phyloP scores from a whole-genome alignment of 2,888 invertebrate species.

The Nephrotoma guestfalica region DNA sequence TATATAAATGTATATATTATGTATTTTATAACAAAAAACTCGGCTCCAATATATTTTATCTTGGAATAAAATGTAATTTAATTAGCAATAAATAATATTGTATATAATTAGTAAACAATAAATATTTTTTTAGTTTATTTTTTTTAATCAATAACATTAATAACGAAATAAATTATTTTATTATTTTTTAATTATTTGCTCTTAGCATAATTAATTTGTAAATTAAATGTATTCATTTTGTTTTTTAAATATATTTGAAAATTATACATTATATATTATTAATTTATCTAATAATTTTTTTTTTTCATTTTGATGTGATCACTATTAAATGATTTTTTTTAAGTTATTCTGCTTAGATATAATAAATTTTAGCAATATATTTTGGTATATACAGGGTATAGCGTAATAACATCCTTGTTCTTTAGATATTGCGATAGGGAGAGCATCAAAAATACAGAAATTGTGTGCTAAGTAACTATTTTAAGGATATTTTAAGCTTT shows the following conservation, averaged over 20 bases:
- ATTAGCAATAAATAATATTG: neutral
- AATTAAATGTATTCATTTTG: neutral
- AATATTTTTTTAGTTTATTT: neutral
- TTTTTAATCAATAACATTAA: neutral
- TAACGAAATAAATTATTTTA: neutral
- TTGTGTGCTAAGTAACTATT: too few species aligned
- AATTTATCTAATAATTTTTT: neutral
- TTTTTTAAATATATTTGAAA: neutral
- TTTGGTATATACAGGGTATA: neutral
- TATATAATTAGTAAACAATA: neutral
- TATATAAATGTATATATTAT: neutral
- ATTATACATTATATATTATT: neutral
- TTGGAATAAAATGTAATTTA: neutral
- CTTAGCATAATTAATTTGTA: neutral
- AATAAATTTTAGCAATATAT: neutral
- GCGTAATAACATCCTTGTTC: too few species aligned
- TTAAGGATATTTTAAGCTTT: too few species aligned
- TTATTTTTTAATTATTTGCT: neutral
- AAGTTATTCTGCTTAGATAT: neutral
- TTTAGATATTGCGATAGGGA: too few species aligned
- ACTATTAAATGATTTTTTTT: neutral
- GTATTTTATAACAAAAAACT: neutral
- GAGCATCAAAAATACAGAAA: too few species aligned
- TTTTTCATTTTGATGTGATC: neutral
- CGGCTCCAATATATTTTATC: neutral